Evolutionary conservation across 1,140 invertebrate genomes (phyloP), one percentile per base, ranked within the genome.

Genomic region (Aradophagus sp.): DNA sequence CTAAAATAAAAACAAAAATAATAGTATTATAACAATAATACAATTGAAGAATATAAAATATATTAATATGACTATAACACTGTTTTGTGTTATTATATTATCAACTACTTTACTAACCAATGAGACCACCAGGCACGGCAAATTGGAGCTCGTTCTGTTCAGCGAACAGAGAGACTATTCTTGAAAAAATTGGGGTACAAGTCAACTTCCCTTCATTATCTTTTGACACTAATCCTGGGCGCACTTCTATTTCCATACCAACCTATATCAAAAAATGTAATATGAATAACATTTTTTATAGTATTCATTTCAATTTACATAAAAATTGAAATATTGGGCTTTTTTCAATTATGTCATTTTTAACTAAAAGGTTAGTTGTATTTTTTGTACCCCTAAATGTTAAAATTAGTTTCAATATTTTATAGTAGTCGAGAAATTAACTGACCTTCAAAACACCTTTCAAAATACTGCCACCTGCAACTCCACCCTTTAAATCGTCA

Each of bases 101-200:
- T 41, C 17, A 26, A 20, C 31, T 16, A 17, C 29, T 42, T 13
- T 16, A 70, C 73, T 84, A 77, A 91, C 91, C 97, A 78, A 99
- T 99, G 12, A 99, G 88, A 17, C 98, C 98, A 68, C 98, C 98
- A 69, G 98, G 98, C 34, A 99, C 98, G 53, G 98, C 98, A 87
- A 95, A 99, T 84, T 99, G 96, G 17, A 99, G 87, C 83, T 99
- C 96, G 86, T 99, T 99, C 87, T 99, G 96, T 86, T 99, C 98
- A 48, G 98, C 95, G 86, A 93, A 99, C 1, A 99, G 86, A n/a
- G 98, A 99, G 4, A 99, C 95, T 81, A 99, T 98, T 58, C 93
- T 90, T 5, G 97, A 99, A 79, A 95, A 96, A 76, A 99, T 99
- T 4, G 98, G 98, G 58, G 91, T 91, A 86, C 98, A 99, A 6